Evolutionary conservation across 1,140 invertebrate genomes (phyloP), one percentile per base, ranked within the genome.

Genomic region (Spodoptera litura): DNA sequence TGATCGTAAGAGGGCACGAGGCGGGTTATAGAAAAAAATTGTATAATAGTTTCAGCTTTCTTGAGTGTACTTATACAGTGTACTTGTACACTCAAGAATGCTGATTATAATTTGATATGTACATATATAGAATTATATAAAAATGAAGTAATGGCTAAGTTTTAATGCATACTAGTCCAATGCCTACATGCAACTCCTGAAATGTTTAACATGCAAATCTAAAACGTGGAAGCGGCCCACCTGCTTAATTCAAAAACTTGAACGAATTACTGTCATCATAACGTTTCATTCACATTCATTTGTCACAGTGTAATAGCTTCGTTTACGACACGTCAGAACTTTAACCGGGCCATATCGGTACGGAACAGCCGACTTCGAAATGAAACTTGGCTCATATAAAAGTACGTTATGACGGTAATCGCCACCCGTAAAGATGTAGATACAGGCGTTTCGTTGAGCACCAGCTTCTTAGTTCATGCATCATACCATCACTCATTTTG

Each of bases 331-430:
- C 75, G 35, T 78, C 62, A 78, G 58, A 78, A 78, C 62, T 78
- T 78, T 59, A 74, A 64, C 59, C 35, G 51, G 61, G 35, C 35
- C n/a, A 35, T 78, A 78, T 70, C 75, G 73, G 71, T 25, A 38
- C 31, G n/a, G 59, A 76, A 76, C 74, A 66, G 61, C n/a, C 74
- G 49, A 56, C 49, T 66, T 8, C 25, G 49, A 73, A 35, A 76
- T 76, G 44, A 25, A 76, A 76, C 59, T 76, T 76, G 59, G 74
- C 49, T 76, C 74, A 61, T 76, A 76, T 76, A 76, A 76, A 76
- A 76, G 51, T 53, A 66, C 35, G 59, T 76, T 76, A 76, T 55
- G 71, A 71, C 35, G 70, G 53, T 72, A 58, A 72, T 72, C 53
- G 55, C n/a, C 11, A 38, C 8, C 53, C n/a, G 55, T 56, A 66